Percentiles rank a stretch among this genome's conserved stretches.
These are phyloP conservation scores for Antigone vipio DNA, from an alignment of 2,113 vertebrate genomes.

Conservation along the genomic window DNA sequence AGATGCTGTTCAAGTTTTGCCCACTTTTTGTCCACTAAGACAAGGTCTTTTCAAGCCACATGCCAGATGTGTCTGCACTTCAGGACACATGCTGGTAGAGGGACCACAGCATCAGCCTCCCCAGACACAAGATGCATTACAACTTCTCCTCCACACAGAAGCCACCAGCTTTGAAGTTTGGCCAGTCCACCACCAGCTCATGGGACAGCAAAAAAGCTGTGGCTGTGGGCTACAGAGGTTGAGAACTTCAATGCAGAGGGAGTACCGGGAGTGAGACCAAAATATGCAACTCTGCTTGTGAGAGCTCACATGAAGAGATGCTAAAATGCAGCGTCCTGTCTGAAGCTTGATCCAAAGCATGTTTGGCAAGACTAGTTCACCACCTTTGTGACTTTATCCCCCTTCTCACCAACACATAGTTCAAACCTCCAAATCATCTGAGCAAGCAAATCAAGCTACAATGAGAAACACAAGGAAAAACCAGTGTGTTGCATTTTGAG, in stretches of 20 bases:
- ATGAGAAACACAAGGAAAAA: neutral
- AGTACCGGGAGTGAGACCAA: neutral
- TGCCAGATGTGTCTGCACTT: neutral
- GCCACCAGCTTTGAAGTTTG: neutral
- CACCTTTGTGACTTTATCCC: neutral
- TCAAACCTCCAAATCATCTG: neutral
- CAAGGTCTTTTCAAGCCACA: neutral
- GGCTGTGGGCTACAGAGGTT: neutral
- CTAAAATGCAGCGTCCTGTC: neutral
- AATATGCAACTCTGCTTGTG: neutral
- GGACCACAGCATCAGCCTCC: neutral
- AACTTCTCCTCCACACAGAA: neutral
- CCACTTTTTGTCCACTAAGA: neutral
- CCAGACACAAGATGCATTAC: neutral
- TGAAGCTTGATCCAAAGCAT: neutral
- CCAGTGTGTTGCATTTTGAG: neutral
- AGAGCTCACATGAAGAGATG: neutral
- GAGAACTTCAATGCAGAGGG: neutral
- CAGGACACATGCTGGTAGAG: accelerated
- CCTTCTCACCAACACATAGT: neutral
- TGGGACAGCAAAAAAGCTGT: neutral
- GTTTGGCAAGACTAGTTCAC: neutral
- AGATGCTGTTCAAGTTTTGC: neutral
- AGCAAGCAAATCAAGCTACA: neutral
- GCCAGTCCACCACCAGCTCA: neutral